These are phyloP conservation scores for Lithophane ornitopus DNA, from an alignment of 2,888 invertebrate species.

Conservation along the genomic window DNA sequence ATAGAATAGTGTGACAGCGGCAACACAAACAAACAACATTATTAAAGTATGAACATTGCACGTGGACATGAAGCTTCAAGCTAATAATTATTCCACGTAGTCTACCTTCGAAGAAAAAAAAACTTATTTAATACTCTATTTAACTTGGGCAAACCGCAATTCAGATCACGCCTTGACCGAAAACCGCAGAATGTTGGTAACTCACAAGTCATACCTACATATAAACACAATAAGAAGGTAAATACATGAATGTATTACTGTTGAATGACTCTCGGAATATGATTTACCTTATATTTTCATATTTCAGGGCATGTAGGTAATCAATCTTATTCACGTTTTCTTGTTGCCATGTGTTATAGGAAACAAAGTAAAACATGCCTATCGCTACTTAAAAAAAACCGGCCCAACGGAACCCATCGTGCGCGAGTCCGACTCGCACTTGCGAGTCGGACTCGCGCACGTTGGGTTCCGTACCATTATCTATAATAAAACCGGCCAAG, in stretches of 20 bases:
- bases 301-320: conserved; percentile 7
- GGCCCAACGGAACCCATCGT: too few species aligned
- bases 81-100: conserved; percentile 51
- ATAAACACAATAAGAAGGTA: conserved; percentile 47
- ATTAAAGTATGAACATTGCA: conserved; percentile 18
- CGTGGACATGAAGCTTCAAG: conserved; percentile 33
- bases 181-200: conserved; percentile 70
- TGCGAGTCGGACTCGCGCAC: too few species aligned
- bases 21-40: conserved; percentile 13
- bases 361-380: background rate
- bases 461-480: too few species aligned
- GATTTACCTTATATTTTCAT: conserved; percentile 29
- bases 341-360: conserved; percentile 1
- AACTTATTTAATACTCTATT: conserved; percentile 66
- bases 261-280: conserved; percentile 30
- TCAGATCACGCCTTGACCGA: conserved; percentile 68
- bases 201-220: conserved; percentile 47
- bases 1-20: background rate
- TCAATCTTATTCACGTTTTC: background rate
- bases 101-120: conserved; percentile 48
- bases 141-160: conserved; percentile 68
- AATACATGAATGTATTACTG: conserved; percentile 46
- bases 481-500: too few species aligned
- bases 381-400: too few species aligned
- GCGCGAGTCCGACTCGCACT: too few species aligned